phyloP scores from a whole-genome alignment of 2,888 invertebrate species.

The Microdon myrmicae region DNA sequence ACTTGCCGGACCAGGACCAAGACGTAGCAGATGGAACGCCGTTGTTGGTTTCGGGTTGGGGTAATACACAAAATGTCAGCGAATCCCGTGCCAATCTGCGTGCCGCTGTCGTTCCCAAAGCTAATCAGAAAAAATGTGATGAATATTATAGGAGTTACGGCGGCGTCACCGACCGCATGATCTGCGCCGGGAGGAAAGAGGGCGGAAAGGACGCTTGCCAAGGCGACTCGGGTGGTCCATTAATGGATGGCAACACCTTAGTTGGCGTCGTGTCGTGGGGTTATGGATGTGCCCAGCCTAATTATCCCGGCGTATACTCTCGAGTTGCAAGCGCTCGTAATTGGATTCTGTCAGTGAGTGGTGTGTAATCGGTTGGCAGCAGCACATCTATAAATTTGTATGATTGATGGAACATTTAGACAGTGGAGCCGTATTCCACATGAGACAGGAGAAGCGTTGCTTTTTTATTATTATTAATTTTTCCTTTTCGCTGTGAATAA shows the following conservation, averaged over 20 bases:
- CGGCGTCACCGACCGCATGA: constrained; percentile 60
- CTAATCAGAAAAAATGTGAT: constrained; percentile 56
- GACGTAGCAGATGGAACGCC: constrained; percentile 57
- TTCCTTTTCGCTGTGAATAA: no score
- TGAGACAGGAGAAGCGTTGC: no score
- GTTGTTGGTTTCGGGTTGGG: constrained; percentile 62
- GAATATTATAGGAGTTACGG: constrained; percentile 55
- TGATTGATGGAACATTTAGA: no score
- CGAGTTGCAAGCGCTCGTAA: constrained; percentile 58
- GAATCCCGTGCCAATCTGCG: constrained; percentile 55
- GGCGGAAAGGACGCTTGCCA: constrained; percentile 63
- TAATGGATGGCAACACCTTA: constrained; percentile 54
- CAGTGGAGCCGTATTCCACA: no score
- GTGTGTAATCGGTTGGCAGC: constrained; percentile 32
- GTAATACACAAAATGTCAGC: constrained; percentile 56
- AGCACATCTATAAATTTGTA: neutral
- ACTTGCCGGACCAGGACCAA: constrained; percentile 55
- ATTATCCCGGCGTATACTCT: constrained; percentile 61
- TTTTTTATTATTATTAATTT: no score
- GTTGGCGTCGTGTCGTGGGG: constrained; percentile 65
- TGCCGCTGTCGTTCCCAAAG: constrained; percentile 58
- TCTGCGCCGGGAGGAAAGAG: constrained; percentile 59
- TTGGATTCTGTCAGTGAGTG: constrained; percentile 56
- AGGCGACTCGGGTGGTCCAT: constrained; percentile 64
- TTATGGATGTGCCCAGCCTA: constrained; percentile 59